Evolutionary conservation across 2,797 vertebrate genomes (phyloP).

Genomic region (Galaxias olidus): DNA sequence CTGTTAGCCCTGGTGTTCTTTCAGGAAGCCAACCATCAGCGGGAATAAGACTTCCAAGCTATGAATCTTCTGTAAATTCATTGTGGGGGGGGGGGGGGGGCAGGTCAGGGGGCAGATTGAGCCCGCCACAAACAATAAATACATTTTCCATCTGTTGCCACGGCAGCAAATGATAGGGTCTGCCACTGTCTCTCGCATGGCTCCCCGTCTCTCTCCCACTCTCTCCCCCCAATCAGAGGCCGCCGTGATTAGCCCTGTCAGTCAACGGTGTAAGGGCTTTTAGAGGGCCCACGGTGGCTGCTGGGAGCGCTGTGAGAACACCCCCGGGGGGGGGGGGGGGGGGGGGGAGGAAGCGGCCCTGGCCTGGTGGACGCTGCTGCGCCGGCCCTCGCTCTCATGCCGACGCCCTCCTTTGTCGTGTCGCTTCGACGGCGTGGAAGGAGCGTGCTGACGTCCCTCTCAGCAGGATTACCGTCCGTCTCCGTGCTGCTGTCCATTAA

Average conservation of each 20-base stretch:
- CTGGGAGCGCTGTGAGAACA: constrained; percentile 46
- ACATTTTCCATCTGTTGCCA: constrained; percentile 70
- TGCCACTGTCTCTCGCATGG: constrained; percentile 64
- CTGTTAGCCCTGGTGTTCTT: background rate
- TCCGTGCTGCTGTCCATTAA: constrained; percentile 51
- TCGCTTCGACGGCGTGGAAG: constrained; percentile 40
- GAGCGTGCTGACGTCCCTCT: constrained; percentile 59
- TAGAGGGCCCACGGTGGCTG: background rate
- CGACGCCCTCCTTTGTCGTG: constrained; percentile 55
- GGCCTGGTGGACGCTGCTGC: constrained; percentile 19
- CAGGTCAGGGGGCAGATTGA: constrained; percentile 26
- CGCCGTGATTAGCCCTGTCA: constrained; percentile 67
- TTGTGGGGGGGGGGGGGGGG: constrained; percentile 22
- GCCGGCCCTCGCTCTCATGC: constrained; percentile 45
- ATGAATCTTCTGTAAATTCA: constrained; percentile 7
- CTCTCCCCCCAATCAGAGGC: constrained; percentile 68
- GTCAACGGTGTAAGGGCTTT: constrained; percentile 51
- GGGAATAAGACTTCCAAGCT: too few relatives aligned
- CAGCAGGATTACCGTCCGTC: constrained; percentile 46
- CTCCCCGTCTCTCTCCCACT: constrained; percentile 64
- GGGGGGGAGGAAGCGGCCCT: constrained; percentile 35
- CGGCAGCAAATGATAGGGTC: constrained; percentile 78
- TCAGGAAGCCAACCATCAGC: too few relatives aligned
- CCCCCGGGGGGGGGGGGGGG: constrained; percentile 32
- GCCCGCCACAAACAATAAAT: constrained; percentile 53